Percentiles rank a stretch among this genome's conserved stretches.
phyloP scores from a whole-genome alignment of 1,140 invertebrate genomes.

The Wiebesia pumilae region DNA sequence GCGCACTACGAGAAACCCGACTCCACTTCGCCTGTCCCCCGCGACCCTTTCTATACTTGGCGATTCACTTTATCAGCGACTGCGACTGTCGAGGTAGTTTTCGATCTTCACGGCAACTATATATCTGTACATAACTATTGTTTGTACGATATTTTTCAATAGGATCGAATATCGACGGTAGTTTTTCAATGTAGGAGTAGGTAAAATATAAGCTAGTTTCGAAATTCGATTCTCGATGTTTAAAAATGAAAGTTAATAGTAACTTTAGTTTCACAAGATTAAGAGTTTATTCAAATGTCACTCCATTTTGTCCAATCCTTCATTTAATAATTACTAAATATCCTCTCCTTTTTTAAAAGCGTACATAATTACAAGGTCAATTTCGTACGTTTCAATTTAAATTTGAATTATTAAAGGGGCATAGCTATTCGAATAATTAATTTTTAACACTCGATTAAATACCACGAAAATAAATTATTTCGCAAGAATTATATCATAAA shows the following conservation, averaged over 20 bases:
- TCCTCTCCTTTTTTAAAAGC: background rate
- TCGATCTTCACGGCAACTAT: background rate
- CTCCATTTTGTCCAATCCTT: background rate
- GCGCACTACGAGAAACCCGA: background rate
- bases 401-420: too few species aligned
- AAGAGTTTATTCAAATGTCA: background rate
- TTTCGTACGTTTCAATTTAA: too few species aligned
- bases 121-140: background rate
- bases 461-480: too few species aligned
- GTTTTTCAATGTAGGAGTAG: too few species aligned
- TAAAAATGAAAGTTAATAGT: too few species aligned
- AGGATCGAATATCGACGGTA: too few species aligned
- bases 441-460: too few species aligned
- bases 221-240: background rate
- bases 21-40: background rate
- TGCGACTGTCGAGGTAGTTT: constrained; percentile 2
- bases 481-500: too few species aligned
- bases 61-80: background rate
- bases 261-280: too few species aligned
- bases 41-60: background rate
- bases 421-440: too few species aligned
- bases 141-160: background rate
- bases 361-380: too few species aligned
- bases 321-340: background rate
- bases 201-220: background rate